Base-by-base conservation (phyloP, 2,797 vertebrate genomes). In the Microcaecilia unicolor region DNA sequence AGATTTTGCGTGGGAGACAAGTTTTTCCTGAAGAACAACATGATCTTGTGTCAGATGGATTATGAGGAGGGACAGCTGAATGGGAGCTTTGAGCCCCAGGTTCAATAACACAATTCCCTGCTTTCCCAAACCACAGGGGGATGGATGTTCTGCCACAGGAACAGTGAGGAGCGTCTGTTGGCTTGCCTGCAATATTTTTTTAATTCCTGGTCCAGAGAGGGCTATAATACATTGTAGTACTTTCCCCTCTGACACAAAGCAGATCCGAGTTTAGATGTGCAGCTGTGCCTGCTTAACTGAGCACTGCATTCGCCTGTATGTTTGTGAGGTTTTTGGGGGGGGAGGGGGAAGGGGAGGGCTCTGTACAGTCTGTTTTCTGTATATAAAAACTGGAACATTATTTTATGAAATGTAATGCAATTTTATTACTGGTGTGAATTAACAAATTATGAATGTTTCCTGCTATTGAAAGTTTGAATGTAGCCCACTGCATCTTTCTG, bases 351-450 rank as follows among this genome's bases (percentile, higher is more conserved):
- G 81, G 81, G 85, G 83, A 88, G 85, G 86, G 86, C 61, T 91
- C 87, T 98, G 96, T 97, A 98, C 92, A 98, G 93, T 95, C 88
- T 85, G 90, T 97, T 96, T 96, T 94, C 89, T 99, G 93, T 97
- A 97, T 95, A 99, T 97, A 97, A n/a, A 95, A 95, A 98, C 92
- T 90, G 92, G 93, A 98, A 97, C 94, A 97, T 99, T 99, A 99
- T 99, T 99, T 99, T 99, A 99, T 97, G 92, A 87, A 96, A 87
- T 97, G 96, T 98, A 96, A 96, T 94, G 93, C 93, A 88, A 94
- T 97, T 99, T 99, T 99, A 99, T 98, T 98, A 99, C 96, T 92
- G 90, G 92, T 97, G 93, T 97, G 90, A 94, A 95, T 98, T 97
- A 98, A 47, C n/a, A 92, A 89, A 93, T 87, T 93, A 93, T 91